Base-by-base conservation (phyloP, 2,888 invertebrate species). In the Amiota mariae region DNA sequence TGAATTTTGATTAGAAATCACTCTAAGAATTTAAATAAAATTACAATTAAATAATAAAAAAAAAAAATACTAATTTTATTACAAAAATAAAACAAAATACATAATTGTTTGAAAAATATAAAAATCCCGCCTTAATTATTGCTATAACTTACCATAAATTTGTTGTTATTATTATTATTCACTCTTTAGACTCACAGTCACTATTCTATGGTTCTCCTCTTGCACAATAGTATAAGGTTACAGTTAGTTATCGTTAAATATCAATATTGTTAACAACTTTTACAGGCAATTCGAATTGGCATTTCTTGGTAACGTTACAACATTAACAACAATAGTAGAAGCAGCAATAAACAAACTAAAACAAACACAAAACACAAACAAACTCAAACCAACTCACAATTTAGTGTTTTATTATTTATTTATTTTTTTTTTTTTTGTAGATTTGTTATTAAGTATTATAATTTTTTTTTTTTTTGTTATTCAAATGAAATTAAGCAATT, bases 1-100 rank as follows among this genome's bases (percentile, higher is more conserved):
- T 67, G 57, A 64, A 9, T 36, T 12, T 15, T 12, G 3, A n/a
- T 59, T 36, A 36, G 49, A 51, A 71, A 72, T 73, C n/a, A 63
- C 18, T 66, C 73, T 49, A 48, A 20, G 73, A 73, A 72, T 51
- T 46, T 57, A 72, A 47, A 18, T 66, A 78, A 79, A 70, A 49
- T 36, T 36, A n/a, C n/a, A n/a, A n/a, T n/a, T n/a, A n/a, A n/a
- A n/a, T n/a, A 66, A 20, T 48, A 15, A 24, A n/a, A 3, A 73
- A 64, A 71, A 51, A 13, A 68, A 49, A 77, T 73, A 56, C 67
- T 67, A 74, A 72, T 20, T n/a, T n/a, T n/a, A 48, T 48, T 48
- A 49, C 36, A 56, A 68, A 66, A 73, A 48, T 8, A 47, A 47
- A n/a, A n/a, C 1, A 12, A 47, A 66, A 66, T 13, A 36, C n/a